Percentiles rank a stretch among this genome's conserved stretches.
Conservation (phyloP, 1,140 invertebrate species). For the Trachymyrmex septentrionalis region DNA sequence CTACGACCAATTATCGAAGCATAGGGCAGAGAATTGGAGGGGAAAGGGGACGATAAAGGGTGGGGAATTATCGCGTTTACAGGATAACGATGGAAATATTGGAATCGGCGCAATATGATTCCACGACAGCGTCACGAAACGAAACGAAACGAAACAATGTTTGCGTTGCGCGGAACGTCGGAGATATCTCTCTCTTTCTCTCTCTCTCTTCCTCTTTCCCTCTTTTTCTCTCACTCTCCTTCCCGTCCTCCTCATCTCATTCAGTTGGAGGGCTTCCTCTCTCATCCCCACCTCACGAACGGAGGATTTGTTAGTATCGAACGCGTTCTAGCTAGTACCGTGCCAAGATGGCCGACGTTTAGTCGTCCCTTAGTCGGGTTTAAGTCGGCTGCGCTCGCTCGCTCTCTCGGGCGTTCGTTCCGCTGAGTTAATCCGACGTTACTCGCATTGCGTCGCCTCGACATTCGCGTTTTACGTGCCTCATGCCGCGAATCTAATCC, state of each 20-base stretch:
- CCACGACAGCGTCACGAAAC: constrained; percentile 70
- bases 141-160: constrained; percentile 79
- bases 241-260: constrained; percentile 33
- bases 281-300: constrained; percentile 53
- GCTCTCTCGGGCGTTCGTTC: neutral
- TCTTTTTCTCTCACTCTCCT: neutral
- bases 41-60: neutral
- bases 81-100: constrained; percentile 75
- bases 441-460: neutral
- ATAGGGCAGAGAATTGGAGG: neutral
- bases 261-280: constrained; percentile 13
- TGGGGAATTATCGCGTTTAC: constrained; percentile 2
- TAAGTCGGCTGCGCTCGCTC: constrained; percentile 61
- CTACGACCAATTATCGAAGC: neutral
- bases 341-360: constrained; percentile 80
- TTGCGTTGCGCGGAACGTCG: constrained; percentile 78
- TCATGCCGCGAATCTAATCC: neutral
- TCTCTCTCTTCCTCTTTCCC: neutral
- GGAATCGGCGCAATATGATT: constrained; percentile 80
- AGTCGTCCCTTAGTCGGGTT: constrained; percentile 79
- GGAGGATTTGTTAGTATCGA: constrained; percentile 82
- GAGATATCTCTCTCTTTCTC: constrained; percentile 46
- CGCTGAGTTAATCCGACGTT: neutral
- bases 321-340: constrained; percentile 77
- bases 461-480: neutral